Conservation (phyloP, 2,113 vertebrate genomes). For the Ophiodon elongatus region DNA sequence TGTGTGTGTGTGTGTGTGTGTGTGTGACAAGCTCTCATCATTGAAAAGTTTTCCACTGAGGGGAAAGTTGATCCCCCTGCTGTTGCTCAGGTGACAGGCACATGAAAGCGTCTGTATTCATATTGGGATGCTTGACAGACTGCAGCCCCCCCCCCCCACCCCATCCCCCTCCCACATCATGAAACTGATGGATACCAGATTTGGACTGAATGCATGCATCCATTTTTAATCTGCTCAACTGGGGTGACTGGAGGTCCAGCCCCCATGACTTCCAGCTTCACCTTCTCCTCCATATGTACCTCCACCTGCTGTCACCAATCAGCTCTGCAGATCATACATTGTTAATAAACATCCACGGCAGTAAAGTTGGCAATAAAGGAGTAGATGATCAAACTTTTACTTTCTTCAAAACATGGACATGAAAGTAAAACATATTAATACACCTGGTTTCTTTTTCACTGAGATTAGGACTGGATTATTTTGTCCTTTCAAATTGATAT, state of each 20-base stretch:
- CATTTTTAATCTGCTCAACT: conserved; percentile 72
- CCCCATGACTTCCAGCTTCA: conserved; percentile 20
- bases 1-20: conserved; percentile 3
- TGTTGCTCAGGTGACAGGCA: conserved; percentile 60
- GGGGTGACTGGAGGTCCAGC: conserved; percentile 18
- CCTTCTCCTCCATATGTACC: conserved; percentile 39
- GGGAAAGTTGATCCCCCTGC: conserved; percentile 66
- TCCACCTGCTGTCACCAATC: background rate
- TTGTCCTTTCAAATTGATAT: background rate
- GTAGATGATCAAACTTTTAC: background rate
- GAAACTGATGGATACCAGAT: conserved; percentile 58
- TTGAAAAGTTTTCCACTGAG: conserved; percentile 60
- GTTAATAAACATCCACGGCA: background rate
- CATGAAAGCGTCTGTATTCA: conserved; percentile 63
- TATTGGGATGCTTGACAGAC: conserved; percentile 45
- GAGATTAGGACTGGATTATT: background rate
- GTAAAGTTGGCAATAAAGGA: background rate
- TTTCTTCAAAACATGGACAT: background rate
- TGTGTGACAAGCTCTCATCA: conserved; percentile 27
- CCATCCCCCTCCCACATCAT: background rate
- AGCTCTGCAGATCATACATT: background rate
- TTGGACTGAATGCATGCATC: conserved; percentile 59
- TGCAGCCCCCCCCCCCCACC: background rate
- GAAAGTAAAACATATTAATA: background rate
- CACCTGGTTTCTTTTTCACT: background rate